These are phyloP conservation scores for Struthidea cinerea DNA, from an alignment of 2,113 vertebrate genomes.

Conservation along the genomic window DNA sequence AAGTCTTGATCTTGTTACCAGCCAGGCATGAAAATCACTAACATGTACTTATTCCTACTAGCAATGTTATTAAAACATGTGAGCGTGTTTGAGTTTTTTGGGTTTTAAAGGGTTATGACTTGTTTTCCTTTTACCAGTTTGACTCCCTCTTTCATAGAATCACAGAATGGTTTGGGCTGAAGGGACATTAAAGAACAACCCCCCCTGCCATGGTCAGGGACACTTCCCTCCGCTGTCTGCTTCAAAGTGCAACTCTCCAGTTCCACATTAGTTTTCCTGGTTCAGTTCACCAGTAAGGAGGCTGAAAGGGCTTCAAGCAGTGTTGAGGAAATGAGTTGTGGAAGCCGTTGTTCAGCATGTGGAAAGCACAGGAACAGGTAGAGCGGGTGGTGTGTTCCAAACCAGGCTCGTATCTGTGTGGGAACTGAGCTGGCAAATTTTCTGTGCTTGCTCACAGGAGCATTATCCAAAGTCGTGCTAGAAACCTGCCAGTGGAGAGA, in stretches of 20 bases:
- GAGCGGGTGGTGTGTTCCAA: not conserved
- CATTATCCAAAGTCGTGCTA: not conserved
- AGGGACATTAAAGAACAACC: not conserved
- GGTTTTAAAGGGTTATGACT: not conserved
- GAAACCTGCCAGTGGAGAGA: not conserved
- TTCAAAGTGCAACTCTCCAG: not conserved
- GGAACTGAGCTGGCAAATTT: not conserved
- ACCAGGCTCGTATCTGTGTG: not conserved
- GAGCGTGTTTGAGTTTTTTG: accelerated
- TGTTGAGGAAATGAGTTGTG: not conserved
- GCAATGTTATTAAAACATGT: not conserved
- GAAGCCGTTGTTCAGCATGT: not conserved
- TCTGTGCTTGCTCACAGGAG: not conserved
- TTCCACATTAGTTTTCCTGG: not conserved
- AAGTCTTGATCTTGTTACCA: not conserved
- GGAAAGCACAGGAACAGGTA: constrained; percentile 4
- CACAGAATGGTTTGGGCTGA: not conserved
- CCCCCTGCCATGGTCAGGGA: not conserved
- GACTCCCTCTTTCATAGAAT: not conserved
- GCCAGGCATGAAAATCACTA: not conserved
- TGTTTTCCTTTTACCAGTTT: not conserved
- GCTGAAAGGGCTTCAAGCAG: not conserved
- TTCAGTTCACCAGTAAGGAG: not conserved
- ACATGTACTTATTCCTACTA: not conserved
- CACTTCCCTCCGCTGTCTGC: not conserved